Evolutionary conservation across 2,113 vertebrate genomes (phyloP), one percentile per base, ranked within the genome.

Genomic region (Tyrannus savana): DNA sequence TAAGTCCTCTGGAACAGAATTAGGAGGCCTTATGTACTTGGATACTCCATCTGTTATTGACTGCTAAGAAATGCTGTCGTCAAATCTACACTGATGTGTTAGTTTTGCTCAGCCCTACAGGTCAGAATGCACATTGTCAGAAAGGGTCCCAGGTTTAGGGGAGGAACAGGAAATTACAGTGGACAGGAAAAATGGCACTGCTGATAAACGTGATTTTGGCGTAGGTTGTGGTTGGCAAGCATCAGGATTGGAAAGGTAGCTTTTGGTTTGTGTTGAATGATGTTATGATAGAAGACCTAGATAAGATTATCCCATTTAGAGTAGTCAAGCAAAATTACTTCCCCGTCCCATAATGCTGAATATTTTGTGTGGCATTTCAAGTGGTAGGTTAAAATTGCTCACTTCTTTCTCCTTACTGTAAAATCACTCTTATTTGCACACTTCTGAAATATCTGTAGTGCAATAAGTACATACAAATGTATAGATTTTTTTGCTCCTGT

Each of bases 121-220:
- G 76, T 93, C 93, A 96, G 71, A 80, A 84, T 73, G 68, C 39
- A 74, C 39, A 16, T 68, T 77, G 63, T 44, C 80, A 85, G 84
- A 86, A 96, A 91, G 50, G n/a, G 21, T 89, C 44, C 11, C 21
- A 56, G 21, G 15, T 83, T 77, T 67, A 75, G 23, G 62, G 50
- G 37, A 47, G 64, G 78, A 52, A 37, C 64, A 63, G 82, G 93
- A 96, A 94, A 88, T 81, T 22, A 52, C 55, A 59, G 0, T 1
- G 24, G 42, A 75, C 75, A 84, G 96, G 91, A 95, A 93, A 85
- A 94, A 86, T n/a, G 83, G n/a, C 35, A 39, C 17, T 75, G 46
- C 76, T 96, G 90, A 92, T 96, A 87, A 92, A 79, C 58, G 0
- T 44, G 42, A 79, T 73, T 94, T 93, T 81, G 62, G 55, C 7